Evolutionary conservation across 1,140 invertebrate genomes (phyloP).

Genomic region (Calosoma granatense): DNA sequence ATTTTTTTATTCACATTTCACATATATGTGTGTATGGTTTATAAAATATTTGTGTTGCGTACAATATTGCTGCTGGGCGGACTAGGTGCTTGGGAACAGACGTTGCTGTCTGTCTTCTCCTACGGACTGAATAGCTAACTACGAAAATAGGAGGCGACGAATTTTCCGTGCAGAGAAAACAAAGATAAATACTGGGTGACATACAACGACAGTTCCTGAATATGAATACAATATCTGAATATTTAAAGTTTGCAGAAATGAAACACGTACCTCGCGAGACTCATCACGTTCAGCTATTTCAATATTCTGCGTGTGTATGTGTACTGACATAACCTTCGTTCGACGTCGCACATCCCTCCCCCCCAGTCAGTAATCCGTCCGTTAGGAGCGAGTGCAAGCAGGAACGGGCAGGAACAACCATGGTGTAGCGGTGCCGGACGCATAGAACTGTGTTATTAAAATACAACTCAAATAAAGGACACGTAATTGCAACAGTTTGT

Average conservation of each 20-base stretch:
- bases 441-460: neutral
- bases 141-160: too few species aligned
- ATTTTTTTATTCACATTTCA: too few species aligned
- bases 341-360: neutral
- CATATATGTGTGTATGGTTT: too few species aligned
- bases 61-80: too few species aligned
- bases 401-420: neutral
- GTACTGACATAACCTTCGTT: neutral
- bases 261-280: neutral
- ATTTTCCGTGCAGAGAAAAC: neutral
- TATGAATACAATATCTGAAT: conserved; percentile 8
- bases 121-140: too few species aligned
- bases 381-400: neutral
- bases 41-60: too few species aligned
- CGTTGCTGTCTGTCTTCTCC: too few species aligned
- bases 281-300: neutral
- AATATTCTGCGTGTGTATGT: neutral
- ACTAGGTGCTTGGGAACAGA: too few species aligned
- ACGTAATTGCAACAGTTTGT: neutral
- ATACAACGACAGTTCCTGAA: neutral
- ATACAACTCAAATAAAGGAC: neutral
- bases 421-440: neutral
- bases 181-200: conserved; percentile 7
- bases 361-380: neutral
- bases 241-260: conserved; percentile 3